Evolutionary conservation across 2,113 vertebrate genomes (phyloP), one percentile per base, ranked within the genome.

Genomic region (Tor tambroides): DNA sequence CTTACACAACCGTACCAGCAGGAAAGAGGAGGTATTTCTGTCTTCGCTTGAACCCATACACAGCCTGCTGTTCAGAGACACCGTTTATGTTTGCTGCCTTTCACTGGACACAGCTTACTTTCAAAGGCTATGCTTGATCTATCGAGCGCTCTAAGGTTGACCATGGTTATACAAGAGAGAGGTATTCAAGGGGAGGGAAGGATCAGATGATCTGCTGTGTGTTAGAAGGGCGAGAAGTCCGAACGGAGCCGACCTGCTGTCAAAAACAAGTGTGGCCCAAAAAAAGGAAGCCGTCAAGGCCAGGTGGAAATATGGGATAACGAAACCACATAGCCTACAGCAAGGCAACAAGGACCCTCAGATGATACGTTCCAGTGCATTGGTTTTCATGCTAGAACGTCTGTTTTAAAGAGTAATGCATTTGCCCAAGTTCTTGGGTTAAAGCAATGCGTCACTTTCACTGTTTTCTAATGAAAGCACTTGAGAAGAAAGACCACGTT

Each of bases 1-100:
- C 82, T 84, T 87, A 88, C 65, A 90, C 82, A 87, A 91, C 89
- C 88, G 86, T 86, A 87, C 79, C 67, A 80, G 89, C 86, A 87
- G 85, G 80, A 92, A 91, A 88, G 59, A 83, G 85, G 76, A 91
- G 35, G 59, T 63, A 89, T 89, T 71, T 85, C 71, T 76, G 59
- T 85, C 79, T 85, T 90, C 84, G 80, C 79, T 85, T 74, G 32
- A 67, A 88, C 78, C 81, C 83, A 83, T 85, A 75, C 86, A 89
- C 89, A 76, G 76, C 35, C 32, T 80, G 84, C 3, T 87, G 28
- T 74, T 81, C 46, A 46, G 65, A 59, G 78, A 46, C 78, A 80
- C 30, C 17, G 38, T 51, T 56, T 80, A 59, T 56, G 49, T 46
- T 56, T n/a, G 54, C 65, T 65, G n/a, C 35, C 32, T 61, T 81